These are phyloP conservation scores for Sorex maritimensis DNA, from an alignment of 2,797 vertebrate genomes.

Conservation along the genomic window DNA sequence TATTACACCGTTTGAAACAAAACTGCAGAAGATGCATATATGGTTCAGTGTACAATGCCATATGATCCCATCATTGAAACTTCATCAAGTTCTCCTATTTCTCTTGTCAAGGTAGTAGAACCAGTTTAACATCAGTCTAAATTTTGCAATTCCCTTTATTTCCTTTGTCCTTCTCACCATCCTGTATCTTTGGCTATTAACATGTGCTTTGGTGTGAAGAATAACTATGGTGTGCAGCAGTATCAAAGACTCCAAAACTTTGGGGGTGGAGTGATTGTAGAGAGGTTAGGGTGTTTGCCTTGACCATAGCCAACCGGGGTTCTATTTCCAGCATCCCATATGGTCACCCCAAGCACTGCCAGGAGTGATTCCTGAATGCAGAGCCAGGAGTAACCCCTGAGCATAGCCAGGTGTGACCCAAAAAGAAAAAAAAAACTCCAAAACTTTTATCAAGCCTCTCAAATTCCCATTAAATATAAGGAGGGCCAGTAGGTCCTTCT, in stretches of 20 bases:
- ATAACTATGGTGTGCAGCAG: not conserved
- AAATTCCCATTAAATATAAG: too few species aligned
- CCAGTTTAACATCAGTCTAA: not conserved
- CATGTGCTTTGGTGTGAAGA: constrained; percentile 5
- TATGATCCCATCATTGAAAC: not conserved
- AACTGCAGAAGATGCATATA: not conserved
- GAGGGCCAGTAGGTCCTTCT: too few species aligned
- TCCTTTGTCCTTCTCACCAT: not conserved
- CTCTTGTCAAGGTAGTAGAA: constrained; percentile 9
- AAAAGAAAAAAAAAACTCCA: too few species aligned
- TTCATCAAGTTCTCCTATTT: constrained; percentile 34
- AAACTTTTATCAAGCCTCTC: too few species aligned
- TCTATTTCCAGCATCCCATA: too few species aligned
- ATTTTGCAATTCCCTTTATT: not conserved
- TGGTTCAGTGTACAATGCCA: not conserved
- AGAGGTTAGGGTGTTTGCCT: too few species aligned
- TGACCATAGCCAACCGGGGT: too few species aligned
- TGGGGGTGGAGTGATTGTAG: too few species aligned
- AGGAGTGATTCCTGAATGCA: too few species aligned
- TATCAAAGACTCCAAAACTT: not conserved
- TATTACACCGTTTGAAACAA: constrained; percentile 22
- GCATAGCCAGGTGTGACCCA: too few species aligned
- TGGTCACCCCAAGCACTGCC: too few species aligned
- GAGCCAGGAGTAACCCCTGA: too few species aligned
- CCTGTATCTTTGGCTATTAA: not conserved